Evolutionary conservation across 2,113 vertebrate genomes (phyloP).

Genomic region (Sphaerodactylus townsendi): DNA sequence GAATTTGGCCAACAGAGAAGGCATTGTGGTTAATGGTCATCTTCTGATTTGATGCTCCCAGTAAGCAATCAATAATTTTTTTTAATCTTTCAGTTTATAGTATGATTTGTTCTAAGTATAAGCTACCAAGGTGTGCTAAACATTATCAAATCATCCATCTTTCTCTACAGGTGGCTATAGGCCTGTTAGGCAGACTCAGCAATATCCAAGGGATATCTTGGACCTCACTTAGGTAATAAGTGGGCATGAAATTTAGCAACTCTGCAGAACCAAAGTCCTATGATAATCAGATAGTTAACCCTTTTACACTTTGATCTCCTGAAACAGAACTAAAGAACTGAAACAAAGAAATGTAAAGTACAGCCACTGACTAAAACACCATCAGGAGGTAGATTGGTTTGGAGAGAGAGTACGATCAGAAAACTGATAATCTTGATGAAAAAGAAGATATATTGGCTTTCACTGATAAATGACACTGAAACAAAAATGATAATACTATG

Average conservation of each 20-base stretch:
- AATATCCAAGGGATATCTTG: slow-evolving; percentile 50
- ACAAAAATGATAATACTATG: slow-evolving; percentile 33
- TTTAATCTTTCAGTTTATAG: slow-evolving; percentile 56
- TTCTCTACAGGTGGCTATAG: slow-evolving; percentile 51
- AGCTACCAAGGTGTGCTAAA: slow-evolving; percentile 30
- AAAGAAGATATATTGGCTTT: slow-evolving; percentile 67
- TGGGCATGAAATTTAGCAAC: slow-evolving; percentile 61
- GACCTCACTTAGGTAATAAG: slow-evolving; percentile 63
- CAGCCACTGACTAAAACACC: slow-evolving; percentile 67
- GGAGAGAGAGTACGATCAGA: slow-evolving; percentile 52
- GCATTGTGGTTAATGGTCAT: slow-evolving; percentile 44
- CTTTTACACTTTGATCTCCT: slow-evolving; percentile 57
- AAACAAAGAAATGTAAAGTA: slow-evolving; percentile 68
- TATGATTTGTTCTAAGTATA: slow-evolving; percentile 45
- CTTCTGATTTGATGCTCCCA: slow-evolving; percentile 50
- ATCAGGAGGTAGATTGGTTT: slow-evolving; percentile 71
- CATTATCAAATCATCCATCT: slow-evolving; percentile 63
- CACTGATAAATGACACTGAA: slow-evolving; percentile 61
- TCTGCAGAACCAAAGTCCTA: slow-evolving; percentile 64
- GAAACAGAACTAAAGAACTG: slow-evolving; percentile 58
- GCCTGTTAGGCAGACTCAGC: slow-evolving; percentile 50
- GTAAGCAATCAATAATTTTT: slow-evolving; percentile 60
- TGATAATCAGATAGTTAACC: slow-evolving; percentile 65
- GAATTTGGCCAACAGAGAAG: slow-evolving; percentile 35
- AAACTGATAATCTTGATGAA: slow-evolving; percentile 69